Evolutionary conservation across 2,113 vertebrate species (phyloP), one percentile per base, ranked within the genome.

Genomic region (Oncorhynchus nerka): DNA sequence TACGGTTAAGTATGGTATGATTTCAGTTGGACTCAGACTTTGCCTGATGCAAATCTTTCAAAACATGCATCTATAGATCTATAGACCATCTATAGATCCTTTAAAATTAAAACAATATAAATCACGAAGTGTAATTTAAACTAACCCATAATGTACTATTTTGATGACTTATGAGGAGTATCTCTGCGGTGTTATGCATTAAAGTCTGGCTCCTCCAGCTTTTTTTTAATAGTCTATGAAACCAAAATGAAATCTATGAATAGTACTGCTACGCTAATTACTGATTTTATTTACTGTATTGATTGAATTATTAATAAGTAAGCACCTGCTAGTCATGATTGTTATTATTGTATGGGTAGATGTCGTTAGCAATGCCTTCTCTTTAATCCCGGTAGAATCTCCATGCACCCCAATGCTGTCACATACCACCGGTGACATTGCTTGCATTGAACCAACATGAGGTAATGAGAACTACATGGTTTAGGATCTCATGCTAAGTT

Each of bases 401-500:
- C 87, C 88, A 30, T 51, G 68, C 72, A 78, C 78, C 81, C 65
- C 71, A 73, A 61, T 84, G 75, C 83, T 83, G 75, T 30, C 57
- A 74, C 86, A 79, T 83, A 81, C 82, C 87, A 51, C 81, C 75
- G 70, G 86, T 89, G 80, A 87, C 39, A 92, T 88, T 89, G 84
- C 89, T 78, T 68, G 86, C 90, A 92, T 93, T 86, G 82, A 83
- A 86, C 74, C 85, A 86, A 89, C 88, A 91, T 95, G 93, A 96
- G 91, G 89, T 94, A 93, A 94, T 90, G 81, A 89, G 79, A 70
- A 79, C 26, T 79, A 89, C 76, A 84, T 76, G 75, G 71, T 77
- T 76, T 71, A 83, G 85, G 78, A 86, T 89, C 84, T 85, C 83
- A 77, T 89, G 89, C 86, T 77, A 79, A 84, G 90, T 88, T 83